These are phyloP conservation scores for Sarcoramphus papa DNA, from an alignment of 2,797 vertebrate species.

Conservation along the genomic window DNA sequence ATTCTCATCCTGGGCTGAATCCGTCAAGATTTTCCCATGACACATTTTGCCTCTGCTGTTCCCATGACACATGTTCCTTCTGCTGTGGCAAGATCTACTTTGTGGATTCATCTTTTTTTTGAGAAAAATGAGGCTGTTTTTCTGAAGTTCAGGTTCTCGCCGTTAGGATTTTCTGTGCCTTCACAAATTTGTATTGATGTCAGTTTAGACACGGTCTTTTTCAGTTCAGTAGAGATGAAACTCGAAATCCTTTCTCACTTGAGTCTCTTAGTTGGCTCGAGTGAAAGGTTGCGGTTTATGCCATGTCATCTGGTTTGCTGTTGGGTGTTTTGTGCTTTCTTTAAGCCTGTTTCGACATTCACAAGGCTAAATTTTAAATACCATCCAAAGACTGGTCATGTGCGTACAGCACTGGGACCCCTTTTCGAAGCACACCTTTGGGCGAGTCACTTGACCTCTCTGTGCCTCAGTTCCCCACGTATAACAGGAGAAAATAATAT, in stretches of 20 bases:
- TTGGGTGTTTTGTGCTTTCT: neutral
- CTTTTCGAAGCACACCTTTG: neutral
- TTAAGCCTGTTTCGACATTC: neutral
- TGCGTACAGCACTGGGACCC: neutral
- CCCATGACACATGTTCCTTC: constrained; percentile 32
- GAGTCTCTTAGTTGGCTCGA: neutral
- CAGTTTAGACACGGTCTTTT: neutral
- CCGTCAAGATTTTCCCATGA: constrained; percentile 3
- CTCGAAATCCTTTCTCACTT: neutral
- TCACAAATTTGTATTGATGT: neutral
- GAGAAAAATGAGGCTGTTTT: neutral
- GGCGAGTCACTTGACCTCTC: neutral
- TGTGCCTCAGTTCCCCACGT: neutral
- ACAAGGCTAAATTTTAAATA: neutral
- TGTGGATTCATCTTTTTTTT: neutral
- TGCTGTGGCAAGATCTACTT: constrained; percentile 20
- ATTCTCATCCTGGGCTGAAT: constrained; percentile 40
- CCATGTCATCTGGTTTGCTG: neutral
- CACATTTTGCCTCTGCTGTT: constrained; percentile 58
- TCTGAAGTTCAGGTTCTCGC: neutral
- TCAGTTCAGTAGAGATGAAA: neutral
- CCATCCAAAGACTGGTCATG: neutral
- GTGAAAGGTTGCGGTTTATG: neutral
- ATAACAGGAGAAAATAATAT: neutral
- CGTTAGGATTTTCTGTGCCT: neutral